Evolutionary conservation across 2,113 vertebrate genomes (phyloP).

Genomic region (Brachypodius melanocephalos): DNA sequence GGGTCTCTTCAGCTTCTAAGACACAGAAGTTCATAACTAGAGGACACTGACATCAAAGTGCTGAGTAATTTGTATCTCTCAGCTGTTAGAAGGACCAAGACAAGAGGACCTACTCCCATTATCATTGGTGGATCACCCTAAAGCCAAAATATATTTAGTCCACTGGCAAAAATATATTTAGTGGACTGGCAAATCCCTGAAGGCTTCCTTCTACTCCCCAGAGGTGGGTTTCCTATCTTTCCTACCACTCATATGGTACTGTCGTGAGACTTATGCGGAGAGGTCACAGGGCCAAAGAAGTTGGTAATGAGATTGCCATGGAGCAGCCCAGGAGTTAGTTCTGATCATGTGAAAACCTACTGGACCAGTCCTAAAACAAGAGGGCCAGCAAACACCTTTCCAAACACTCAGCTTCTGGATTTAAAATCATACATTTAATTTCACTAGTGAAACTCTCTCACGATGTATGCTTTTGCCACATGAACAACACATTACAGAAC

Average conservation of each 20-base stretch:
- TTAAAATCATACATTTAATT: neutral
- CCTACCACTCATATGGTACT: accelerated
- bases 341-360: neutral
- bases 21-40: neutral
- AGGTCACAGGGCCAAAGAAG: neutral
- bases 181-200: neutral
- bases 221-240: neutral
- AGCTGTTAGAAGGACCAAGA: neutral
- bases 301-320: accelerated
- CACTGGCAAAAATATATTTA: neutral
- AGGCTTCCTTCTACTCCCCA: neutral
- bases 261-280: neutral
- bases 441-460: neutral
- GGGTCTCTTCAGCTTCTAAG: neutral
- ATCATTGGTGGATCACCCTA: accelerated
- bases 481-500: neutral
- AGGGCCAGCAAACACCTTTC: neutral
- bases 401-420: neutral
- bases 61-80: neutral
- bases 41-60: neutral
- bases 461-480: neutral
- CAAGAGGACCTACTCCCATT: neutral
- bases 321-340: neutral
- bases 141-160: neutral
- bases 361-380: neutral